These are phyloP conservation scores for Orchesella cincta DNA, from an alignment of 1,140 invertebrate species.

Conservation along the genomic window DNA sequence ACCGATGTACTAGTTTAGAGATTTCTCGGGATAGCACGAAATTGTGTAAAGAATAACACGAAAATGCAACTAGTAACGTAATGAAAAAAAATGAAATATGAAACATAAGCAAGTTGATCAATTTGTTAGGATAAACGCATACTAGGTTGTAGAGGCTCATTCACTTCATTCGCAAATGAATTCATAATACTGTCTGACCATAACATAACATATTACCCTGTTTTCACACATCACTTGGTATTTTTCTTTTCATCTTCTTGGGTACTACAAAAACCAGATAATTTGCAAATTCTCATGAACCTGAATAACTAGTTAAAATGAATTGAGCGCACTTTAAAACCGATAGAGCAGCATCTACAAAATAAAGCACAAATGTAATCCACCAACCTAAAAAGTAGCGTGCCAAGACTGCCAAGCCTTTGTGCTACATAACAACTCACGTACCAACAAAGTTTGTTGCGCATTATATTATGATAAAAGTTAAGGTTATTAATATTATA, in stretches of 20 bases:
- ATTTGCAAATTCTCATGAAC: not conserved
- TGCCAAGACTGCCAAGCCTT: not conserved
- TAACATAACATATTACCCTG: constrained; percentile 28
- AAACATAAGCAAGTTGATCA: too few species aligned
- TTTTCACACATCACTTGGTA: constrained; percentile 22
- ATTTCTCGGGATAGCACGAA: too few species aligned
- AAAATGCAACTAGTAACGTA: too few species aligned
- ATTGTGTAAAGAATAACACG: too few species aligned
- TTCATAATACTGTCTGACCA: constrained; percentile 21
- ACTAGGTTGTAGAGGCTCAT: too few species aligned
- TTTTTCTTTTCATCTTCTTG: not conserved
- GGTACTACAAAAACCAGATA: constrained; percentile 11
- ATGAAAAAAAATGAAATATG: too few species aligned
- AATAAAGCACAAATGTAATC: too few species aligned
- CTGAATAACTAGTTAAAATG: constrained; percentile 22
- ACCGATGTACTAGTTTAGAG: too few species aligned
- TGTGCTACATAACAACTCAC: not conserved
- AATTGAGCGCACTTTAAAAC: constrained; percentile 11
- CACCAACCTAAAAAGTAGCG: not conserved
- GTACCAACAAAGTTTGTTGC: not conserved
- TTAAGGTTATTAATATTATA: not conserved
- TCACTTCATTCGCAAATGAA: too few species aligned
- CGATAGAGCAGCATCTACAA: too few species aligned
- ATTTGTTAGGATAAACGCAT: too few species aligned
- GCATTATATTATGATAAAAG: not conserved